A percentile compares a stretch with the other conserved stretches of the same genome.
Conservation (phyloP, 2,113 vertebrate species). For the Paradoxurus hermaphroditus region DNA sequence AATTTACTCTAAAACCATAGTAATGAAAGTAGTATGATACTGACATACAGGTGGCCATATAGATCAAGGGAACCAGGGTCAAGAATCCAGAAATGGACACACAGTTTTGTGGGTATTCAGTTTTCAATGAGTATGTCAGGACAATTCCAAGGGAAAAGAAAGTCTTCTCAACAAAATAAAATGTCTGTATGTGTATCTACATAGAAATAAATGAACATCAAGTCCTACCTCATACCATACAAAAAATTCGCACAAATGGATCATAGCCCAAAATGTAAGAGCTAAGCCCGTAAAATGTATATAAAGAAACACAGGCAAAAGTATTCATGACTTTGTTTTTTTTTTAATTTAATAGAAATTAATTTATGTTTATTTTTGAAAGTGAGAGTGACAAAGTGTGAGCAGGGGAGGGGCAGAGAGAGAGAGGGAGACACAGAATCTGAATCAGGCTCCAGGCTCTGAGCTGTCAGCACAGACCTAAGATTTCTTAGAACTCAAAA, state of each 20-base stretch:
- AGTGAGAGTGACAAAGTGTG: too few relatives aligned
- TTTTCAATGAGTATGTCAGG: background rate
- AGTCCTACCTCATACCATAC: background rate
- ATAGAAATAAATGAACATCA: background rate
- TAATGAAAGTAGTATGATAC: background rate
- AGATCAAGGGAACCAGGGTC: background rate
- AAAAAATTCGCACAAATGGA: background rate
- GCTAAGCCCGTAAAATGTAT: background rate
- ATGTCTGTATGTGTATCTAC: background rate
- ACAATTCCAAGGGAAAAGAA: background rate
- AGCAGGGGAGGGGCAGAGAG: too few relatives aligned
- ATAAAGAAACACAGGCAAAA: background rate
- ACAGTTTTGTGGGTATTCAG: background rate
- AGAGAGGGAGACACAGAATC: too few relatives aligned
- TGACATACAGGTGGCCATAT: background rate
- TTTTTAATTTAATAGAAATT: too few relatives aligned
- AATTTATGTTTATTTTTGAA: too few relatives aligned
- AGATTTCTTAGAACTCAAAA: background rate
- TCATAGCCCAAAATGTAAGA: background rate
- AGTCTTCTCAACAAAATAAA: slow-evolving; percentile 7
- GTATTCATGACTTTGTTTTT: too few relatives aligned
- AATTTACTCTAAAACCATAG: background rate
- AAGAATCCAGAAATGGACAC: background rate
- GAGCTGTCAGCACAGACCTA: background rate
- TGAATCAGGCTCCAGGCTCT: too few relatives aligned